Evolutionary conservation across 1,140 invertebrate species (phyloP).

Genomic region (Drosophila mauritiana): DNA sequence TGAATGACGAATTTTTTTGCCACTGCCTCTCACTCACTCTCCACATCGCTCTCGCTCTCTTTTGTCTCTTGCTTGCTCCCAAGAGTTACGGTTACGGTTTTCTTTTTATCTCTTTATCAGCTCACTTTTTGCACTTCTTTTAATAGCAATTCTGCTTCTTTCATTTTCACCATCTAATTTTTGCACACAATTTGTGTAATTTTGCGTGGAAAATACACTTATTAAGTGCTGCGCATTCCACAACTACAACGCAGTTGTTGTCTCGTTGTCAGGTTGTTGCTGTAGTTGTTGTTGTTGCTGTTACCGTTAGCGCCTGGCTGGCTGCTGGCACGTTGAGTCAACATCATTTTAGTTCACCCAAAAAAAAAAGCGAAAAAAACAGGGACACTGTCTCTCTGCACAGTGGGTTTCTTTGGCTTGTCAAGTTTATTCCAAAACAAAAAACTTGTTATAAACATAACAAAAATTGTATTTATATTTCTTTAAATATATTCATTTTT

Average conservation of each 20-base stretch:
- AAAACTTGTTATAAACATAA: no score
- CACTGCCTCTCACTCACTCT: constrained; percentile 16
- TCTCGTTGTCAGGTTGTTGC: constrained; percentile 43
- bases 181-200: constrained; percentile 39
- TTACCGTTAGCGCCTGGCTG: constrained; percentile 48
- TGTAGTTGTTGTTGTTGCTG: constrained; percentile 21
- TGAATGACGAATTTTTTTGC: constrained; percentile 59
- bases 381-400: constrained; percentile 30
- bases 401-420: constrained; percentile 1
- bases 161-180: not conserved
- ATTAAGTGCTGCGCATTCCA: constrained; percentile 5
- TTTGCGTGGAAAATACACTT: constrained; percentile 33
- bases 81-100: not conserved
- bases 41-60: constrained; percentile 1
- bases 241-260: constrained; percentile 19
- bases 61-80: constrained; percentile 4
- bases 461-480: not conserved
- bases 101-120: constrained; percentile 3
- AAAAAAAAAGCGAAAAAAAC: constrained; percentile 37
- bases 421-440: not conserved
- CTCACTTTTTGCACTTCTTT: constrained; percentile 10
- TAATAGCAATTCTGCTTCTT: not conserved
- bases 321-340: constrained; percentile 61
- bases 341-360: constrained; percentile 55
- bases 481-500: not conserved